Conservation (phyloP, 2,888 invertebrate species). For the Sipha maydis region DNA sequence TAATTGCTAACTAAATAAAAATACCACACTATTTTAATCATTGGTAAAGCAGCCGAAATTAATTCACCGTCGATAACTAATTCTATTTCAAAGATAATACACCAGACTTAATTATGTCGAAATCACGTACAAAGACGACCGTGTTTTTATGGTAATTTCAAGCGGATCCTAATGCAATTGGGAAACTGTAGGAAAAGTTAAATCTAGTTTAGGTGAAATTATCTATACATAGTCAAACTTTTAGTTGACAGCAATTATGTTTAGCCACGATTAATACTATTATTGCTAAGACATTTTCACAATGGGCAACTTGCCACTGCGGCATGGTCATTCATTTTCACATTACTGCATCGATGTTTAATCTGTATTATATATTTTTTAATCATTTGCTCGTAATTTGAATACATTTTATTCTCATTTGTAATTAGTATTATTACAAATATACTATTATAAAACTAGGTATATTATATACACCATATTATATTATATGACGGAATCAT, state of each 20-base stretch:
- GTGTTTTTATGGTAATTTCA: not conserved
- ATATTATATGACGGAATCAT: too few relatives aligned
- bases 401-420: too few relatives aligned
- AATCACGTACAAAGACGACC: not conserved
- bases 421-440: too few relatives aligned
- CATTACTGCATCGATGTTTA: not conserved
- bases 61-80: not conserved
- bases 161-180: not conserved
- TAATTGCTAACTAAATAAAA: too few relatives aligned
- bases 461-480: too few relatives aligned
- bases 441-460: too few relatives aligned
- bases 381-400: too few relatives aligned
- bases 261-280: too few relatives aligned
- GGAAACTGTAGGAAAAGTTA: not conserved
- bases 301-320: not conserved
- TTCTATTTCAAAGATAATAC: not conserved
- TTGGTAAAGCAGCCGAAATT: too few relatives aligned
- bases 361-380: not conserved
- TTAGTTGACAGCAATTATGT: not conserved
- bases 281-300: not conserved
- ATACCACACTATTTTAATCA: too few relatives aligned
- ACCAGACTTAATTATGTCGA: not conserved
- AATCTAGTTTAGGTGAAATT: not conserved
- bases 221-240: not conserved
- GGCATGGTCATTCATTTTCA: not conserved